Evolutionary conservation across 2,888 invertebrate genomes (phyloP).

Genomic region (Volucella zonaria): DNA sequence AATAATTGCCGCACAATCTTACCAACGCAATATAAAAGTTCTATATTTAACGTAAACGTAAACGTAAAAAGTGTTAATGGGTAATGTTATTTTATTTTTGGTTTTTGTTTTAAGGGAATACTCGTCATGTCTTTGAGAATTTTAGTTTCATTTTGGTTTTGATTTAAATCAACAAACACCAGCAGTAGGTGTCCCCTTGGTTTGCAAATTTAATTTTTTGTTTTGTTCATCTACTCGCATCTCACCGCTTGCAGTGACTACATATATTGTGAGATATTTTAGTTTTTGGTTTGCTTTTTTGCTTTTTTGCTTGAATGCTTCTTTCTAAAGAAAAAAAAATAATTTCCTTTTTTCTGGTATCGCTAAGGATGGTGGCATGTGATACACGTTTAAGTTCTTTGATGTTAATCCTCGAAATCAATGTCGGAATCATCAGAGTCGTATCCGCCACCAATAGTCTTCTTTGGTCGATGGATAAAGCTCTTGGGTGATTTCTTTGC

Average conservation of each 20-base stretch:
- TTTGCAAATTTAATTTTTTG: slow-evolving; percentile 26
- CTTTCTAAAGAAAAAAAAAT: slow-evolving; percentile 20
- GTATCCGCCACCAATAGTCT: slow-evolving; percentile 83
- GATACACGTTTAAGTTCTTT: slow-evolving; percentile 22
- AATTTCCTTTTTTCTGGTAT: slow-evolving; percentile 47
- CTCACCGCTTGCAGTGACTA: slow-evolving; percentile 36
- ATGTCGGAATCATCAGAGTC: slow-evolving; percentile 84
- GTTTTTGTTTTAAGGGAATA: slow-evolving; percentile 9
- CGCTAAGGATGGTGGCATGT: slow-evolving; percentile 40
- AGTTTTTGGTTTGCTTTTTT: slow-evolving; percentile 11
- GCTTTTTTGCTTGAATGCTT: slow-evolving; percentile 43
- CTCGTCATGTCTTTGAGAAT: slow-evolving; percentile 59
- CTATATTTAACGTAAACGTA: slow-evolving; percentile 42
- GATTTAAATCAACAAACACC: slow-evolving; percentile 1
- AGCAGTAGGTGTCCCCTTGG: background rate
- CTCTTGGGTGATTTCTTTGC: slow-evolving; percentile 83
- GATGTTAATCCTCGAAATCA: slow-evolving; percentile 84
- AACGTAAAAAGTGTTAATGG: slow-evolving; percentile 33
- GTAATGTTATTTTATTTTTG: too few relatives aligned
- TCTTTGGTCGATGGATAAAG: slow-evolving; percentile 83
- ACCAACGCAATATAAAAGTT: slow-evolving; percentile 67
- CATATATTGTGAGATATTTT: slow-evolving; percentile 42
- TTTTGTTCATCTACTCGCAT: slow-evolving; percentile 8
- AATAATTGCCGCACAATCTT: slow-evolving; percentile 41
- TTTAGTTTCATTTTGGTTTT: slow-evolving; percentile 39